Evolutionary conservation across 2,888 invertebrate genomes (phyloP).

Genomic region (Deroplatys truncata): DNA sequence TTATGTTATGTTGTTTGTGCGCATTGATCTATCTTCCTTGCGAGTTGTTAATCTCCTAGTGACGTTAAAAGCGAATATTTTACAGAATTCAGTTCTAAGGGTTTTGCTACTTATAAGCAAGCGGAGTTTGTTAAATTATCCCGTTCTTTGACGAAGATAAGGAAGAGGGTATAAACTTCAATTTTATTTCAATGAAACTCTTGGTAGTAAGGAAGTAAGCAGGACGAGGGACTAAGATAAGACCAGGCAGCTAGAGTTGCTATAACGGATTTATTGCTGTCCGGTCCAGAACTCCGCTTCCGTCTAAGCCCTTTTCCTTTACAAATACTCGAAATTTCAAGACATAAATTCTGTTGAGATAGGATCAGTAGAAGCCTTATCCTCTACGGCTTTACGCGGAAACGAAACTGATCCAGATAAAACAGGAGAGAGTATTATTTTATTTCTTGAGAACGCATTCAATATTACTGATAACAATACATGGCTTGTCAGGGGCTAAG

Average conservation of each 20-base stretch:
- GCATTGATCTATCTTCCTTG: too few species aligned
- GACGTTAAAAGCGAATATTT: too few species aligned
- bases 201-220: not conserved
- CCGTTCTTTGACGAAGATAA: not conserved
- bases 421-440: not conserved
- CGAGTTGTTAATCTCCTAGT: too few species aligned
- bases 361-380: not conserved
- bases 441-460: not conserved
- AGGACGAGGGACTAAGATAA: not conserved
- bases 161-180: not conserved
- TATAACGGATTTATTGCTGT: not conserved
- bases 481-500: not conserved
- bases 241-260: not conserved
- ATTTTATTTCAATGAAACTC: not conserved
- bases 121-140: not conserved
- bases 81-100: too few species aligned
- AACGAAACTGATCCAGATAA: not conserved
- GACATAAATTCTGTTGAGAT: not conserved
- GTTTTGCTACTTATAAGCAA: not conserved
- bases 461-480: not conserved
- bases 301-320: not conserved
- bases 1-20: too few species aligned
- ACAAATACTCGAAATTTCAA: not conserved
- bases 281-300: not conserved
- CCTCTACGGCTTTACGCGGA: not conserved